Evolutionary conservation across 2,113 vertebrate genomes (phyloP), one percentile per base, ranked within the genome.

Genomic region (Eulacestoma nigropectus): DNA sequence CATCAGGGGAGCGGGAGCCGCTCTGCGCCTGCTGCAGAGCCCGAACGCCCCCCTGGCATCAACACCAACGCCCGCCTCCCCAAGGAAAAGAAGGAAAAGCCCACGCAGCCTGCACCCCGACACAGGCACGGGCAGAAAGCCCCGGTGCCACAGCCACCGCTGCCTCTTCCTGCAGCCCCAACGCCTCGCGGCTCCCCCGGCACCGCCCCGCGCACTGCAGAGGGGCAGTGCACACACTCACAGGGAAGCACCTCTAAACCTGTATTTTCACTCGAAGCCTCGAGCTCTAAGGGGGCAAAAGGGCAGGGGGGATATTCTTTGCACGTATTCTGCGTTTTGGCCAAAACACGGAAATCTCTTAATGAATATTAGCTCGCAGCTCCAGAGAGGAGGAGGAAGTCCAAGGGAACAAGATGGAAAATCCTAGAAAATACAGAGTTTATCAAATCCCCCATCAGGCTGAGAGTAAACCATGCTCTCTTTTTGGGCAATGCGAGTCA

Each of bases 61-160:
- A 27, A 9, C 41, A 49, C 4, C 10, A 3, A 7, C 33, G 33
- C 10, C 89, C 41, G 68, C n/a, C 52, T 72, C 35, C 1, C 33
- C 23, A 4, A 7, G 47, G 15, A 10, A 41, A n/a, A 41, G 42
- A 25, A 37, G 21, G 21, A 16, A 30, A 10, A 91, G 68, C 55
- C 23, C 52, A 59, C 0, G 0, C 42, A 11, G 35, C 16, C 81
- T 50, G 41, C 49, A 32, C 41, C 33, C 49, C 10, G 1, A 23
- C 25, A 47, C 9, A 22, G 70, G 46, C 60, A 81, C 1, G 10
- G 74, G 32, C 65, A 70, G 37, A 81, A 26, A 68, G 53, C 17
- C 44, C 20, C 5, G 0, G 41, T 15, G 65, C 37, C 46, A 55
- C 6, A 67, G 62, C 29, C 57, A 75, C 33, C 0, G 0, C 50